Evolutionary conservation across 2,113 vertebrate genomes (phyloP).

Genomic region (Butorides virescens): DNA sequence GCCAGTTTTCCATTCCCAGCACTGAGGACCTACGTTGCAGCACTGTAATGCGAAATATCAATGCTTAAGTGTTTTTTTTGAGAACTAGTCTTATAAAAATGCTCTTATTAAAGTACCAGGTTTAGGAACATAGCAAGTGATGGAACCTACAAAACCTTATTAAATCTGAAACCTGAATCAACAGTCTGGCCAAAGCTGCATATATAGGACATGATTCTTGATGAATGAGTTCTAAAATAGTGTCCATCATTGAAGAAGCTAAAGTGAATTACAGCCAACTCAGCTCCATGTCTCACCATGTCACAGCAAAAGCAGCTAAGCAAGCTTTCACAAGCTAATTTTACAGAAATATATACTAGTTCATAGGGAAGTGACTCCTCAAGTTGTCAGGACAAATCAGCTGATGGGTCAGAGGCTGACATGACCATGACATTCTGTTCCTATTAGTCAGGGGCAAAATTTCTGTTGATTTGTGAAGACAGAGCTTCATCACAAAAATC

Average conservation of each 20-base stretch:
- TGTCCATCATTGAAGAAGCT: background rate
- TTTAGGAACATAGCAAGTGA: background rate
- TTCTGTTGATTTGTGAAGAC: background rate
- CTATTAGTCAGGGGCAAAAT: background rate
- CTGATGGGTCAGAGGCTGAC: background rate
- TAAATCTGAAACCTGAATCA: background rate
- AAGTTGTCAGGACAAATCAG: background rate
- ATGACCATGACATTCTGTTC: background rate
- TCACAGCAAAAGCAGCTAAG: background rate
- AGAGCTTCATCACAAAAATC: background rate
- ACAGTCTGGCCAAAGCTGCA: background rate
- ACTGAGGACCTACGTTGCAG: background rate
- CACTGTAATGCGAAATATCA: background rate
- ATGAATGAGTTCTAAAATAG: background rate
- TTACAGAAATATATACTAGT: background rate
- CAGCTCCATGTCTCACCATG: background rate
- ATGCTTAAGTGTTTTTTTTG: background rate
- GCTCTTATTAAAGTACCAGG: background rate
- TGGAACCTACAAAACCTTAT: background rate
- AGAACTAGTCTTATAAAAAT: background rate
- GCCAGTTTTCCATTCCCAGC: background rate
- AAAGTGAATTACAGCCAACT: background rate
- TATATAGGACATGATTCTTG: background rate
- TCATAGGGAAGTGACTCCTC: background rate
- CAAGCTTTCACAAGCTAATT: background rate